Evolutionary conservation across 2,888 invertebrate species (phyloP), one percentile per base, ranked within the genome.

Genomic region (Drosophila colorata): DNA sequence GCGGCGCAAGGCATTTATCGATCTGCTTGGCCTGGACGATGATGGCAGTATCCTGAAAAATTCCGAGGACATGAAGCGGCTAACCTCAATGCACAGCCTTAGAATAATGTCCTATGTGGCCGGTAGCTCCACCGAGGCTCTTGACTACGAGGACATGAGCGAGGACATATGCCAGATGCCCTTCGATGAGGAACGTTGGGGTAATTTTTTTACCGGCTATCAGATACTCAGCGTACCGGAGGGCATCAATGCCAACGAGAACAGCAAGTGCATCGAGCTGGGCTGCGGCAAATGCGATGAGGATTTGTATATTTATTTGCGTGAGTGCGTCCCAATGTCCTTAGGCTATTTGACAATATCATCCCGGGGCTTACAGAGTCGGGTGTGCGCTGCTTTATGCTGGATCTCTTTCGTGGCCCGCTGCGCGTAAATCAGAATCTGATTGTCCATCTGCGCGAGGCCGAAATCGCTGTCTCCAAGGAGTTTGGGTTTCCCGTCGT

Each of bases 381-480:
- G 5, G 90, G 90, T 0, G 65, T 89, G 2, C 87, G 89, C 4
- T 89, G 89, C 23, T 91, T 90, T 47, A 65, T 87, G 46, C 57
- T 91, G 5, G 85, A 91, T 60, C 82, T 91, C 0, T 91, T 89
- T 31, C 37, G 49, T 2, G 90, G 91, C 1, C 85, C 89, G 0
- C 70, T 74, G 5, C 35, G 69, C 1, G 87, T 83, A 2, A 89
- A 86, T 47, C 86, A 91, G 40, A 51, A 61, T 9, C 16, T 88
- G 2, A 76, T 91, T 43, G 78, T 91, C 3, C 75, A 69, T 6
- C 46, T 91, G 40, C 88, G 86, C 1, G 81, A 90, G 38, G 81
- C 80, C 3, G 90, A 90, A 60, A 60, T 88, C 0, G 48, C 59
- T 11, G 74, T 90, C 4, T 86, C 91, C 2, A 75, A 80, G 8